Conservation (phyloP, 2,888 invertebrate genomes). For the Deilephila elpenor region DNA sequence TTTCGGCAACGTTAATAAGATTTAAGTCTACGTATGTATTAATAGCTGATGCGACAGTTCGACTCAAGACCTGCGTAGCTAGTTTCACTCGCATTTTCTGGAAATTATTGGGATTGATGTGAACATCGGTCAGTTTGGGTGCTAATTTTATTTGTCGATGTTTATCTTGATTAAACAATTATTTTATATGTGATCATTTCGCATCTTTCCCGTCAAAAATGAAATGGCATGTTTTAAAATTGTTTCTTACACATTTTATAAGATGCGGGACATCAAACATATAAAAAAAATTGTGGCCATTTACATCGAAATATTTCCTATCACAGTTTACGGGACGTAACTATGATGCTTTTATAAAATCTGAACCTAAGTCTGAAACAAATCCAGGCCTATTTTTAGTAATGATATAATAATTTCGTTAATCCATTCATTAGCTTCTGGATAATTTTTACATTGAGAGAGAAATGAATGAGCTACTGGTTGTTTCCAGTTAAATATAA, state of each 20-base stretch:
- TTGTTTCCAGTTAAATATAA: constrained; percentile 43
- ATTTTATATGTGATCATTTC: constrained; percentile 25
- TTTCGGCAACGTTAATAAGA: constrained; percentile 33
- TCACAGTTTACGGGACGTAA: constrained; percentile 26
- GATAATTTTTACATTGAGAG: constrained; percentile 32
- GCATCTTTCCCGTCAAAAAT: constrained; percentile 27
- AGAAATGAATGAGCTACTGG: constrained; percentile 40
- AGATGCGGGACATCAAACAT: constrained; percentile 40
- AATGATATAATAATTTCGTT: constrained; percentile 35
- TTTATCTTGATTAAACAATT: constrained; percentile 29
- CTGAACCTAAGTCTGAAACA: constrained; percentile 32
- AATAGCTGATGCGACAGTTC: constrained; percentile 35
- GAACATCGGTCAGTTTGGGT: constrained; percentile 43
- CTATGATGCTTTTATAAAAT: constrained; percentile 32
- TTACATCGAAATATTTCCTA: constrained; percentile 36
- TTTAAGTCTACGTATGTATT: constrained; percentile 34
- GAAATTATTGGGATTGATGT: constrained; percentile 41
- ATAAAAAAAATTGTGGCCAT: constrained; percentile 38
- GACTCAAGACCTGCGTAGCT: constrained; percentile 39
- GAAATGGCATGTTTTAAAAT: constrained; percentile 35
- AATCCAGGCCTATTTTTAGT: constrained; percentile 38
- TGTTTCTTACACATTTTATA: constrained; percentile 36
- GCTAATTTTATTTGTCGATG: constrained; percentile 29
- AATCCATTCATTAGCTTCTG: constrained; percentile 37
- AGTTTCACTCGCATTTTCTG: constrained; percentile 40